phyloP scores from a whole-genome alignment of 2,888 invertebrate genomes.

The Bellardia pandia region DNA sequence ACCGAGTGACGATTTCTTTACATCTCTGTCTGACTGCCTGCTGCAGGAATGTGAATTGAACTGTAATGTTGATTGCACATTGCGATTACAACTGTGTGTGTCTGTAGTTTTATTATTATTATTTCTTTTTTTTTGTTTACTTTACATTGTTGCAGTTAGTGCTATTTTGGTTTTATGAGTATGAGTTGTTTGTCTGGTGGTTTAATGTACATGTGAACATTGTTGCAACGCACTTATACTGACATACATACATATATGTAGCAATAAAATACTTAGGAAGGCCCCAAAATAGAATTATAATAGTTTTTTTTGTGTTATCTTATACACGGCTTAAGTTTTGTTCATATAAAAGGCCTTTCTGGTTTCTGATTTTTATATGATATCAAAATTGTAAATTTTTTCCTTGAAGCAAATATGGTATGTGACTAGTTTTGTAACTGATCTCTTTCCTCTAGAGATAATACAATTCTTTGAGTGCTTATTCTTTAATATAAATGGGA shows the following conservation, averaged over 20 bases:
- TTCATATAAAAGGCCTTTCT: too few relatives aligned
- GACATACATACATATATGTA: neutral
- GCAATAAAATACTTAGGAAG: too few relatives aligned
- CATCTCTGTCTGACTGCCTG: conserved; percentile 17
- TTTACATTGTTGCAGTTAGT: conserved; percentile 25
- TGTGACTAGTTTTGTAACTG: too few relatives aligned
- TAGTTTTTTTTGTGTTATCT: too few relatives aligned
- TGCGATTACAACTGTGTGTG: conserved; percentile 10
- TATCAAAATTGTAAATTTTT: too few relatives aligned
- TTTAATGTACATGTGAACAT: neutral
- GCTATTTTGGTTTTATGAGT: neutral
- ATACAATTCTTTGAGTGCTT: too few relatives aligned
- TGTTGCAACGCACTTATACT: neutral
- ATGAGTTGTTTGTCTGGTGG: conserved; percentile 13
- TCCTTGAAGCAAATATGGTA: too few relatives aligned
- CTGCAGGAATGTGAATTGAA: conserved; percentile 33
- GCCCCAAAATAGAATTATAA: too few relatives aligned
- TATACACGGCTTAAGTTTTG: too few relatives aligned
- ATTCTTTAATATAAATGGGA: too few relatives aligned
- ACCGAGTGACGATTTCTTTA: conserved; percentile 45
- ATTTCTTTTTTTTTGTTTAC: neutral
- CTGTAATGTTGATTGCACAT: conserved; percentile 27
- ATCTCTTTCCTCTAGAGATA: too few relatives aligned
- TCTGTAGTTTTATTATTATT: conserved; percentile 1
- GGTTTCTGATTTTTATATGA: too few relatives aligned